Evolutionary conservation across 2,113 vertebrate species (phyloP).

Genomic region (Machaerirhynchus nigripectus): DNA sequence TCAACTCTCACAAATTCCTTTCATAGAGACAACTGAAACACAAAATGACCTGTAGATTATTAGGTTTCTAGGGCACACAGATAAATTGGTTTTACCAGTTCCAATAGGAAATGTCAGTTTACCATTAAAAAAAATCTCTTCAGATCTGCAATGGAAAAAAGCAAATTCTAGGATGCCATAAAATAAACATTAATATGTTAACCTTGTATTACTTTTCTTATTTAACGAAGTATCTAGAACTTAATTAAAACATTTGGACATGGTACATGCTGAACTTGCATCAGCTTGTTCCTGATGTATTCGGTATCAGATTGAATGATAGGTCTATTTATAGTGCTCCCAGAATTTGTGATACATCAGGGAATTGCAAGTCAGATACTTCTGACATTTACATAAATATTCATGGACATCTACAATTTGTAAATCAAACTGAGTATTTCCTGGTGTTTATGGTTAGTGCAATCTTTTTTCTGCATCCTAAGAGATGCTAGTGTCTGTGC

Average conservation of each 20-base stretch:
- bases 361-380: constrained; percentile 15
- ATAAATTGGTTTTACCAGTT: not conserved
- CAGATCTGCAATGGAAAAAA: not conserved
- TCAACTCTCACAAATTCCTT: not conserved
- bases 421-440: not conserved
- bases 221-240: not conserved
- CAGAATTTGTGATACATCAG: constrained; percentile 15
- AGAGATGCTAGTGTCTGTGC: not conserved
- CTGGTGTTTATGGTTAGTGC: not conserved
- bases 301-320: not conserved
- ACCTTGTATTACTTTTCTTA: not conserved
- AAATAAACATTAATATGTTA: not conserved
- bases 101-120: not conserved
- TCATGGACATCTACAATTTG: not conserved
- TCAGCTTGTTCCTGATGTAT: constrained; percentile 38
- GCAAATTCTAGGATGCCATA: not conserved
- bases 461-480: not conserved
- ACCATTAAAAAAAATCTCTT: not conserved
- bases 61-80: not conserved
- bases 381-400: constrained; percentile 12
- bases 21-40: not conserved
- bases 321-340: constrained; percentile 25
- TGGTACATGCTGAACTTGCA: constrained; percentile 11
- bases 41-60: not conserved
- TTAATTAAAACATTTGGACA: constrained; percentile 34